A percentile compares a stretch with the other conserved stretches of the same genome.
phyloP scores from a whole-genome alignment of 2,888 invertebrate species.

The Agelastica alni region DNA sequence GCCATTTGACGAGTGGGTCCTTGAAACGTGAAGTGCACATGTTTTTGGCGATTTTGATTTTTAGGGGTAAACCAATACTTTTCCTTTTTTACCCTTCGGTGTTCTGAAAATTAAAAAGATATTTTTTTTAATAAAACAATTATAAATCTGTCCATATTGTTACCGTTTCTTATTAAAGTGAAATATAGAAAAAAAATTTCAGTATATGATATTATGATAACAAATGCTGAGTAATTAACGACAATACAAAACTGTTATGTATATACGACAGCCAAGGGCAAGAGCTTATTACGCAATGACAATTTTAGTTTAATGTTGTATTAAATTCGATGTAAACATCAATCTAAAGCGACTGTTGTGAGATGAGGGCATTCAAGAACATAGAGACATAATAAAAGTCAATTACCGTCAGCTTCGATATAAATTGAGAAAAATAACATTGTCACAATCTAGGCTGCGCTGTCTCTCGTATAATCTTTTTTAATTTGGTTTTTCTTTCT shows the following conservation, averaged over 20 bases:
- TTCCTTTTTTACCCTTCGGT: too few species aligned
- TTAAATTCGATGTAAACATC: slow-evolving; percentile 17
- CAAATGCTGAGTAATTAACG: background rate
- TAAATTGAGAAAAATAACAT: slow-evolving; percentile 22
- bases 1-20: too few species aligned
- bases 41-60: too few species aligned
- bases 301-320: slow-evolving; percentile 13
- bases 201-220: background rate
- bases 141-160: too few species aligned
- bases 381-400: slow-evolving; percentile 17
- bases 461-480: slow-evolving; percentile 8
- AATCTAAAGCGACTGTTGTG: slow-evolving; percentile 3
- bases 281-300: background rate
- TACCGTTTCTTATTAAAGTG: too few species aligned
- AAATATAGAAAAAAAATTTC: background rate
- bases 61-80: too few species aligned
- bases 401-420: slow-evolving; percentile 16
- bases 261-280: background rate
- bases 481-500: slow-evolving; percentile 11
- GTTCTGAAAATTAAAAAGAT: too few species aligned
- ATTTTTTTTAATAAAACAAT: too few species aligned
- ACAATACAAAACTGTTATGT: background rate
- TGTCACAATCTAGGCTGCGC: slow-evolving; percentile 17
- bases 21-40: too few species aligned
- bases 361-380: slow-evolving; percentile 16